Evolutionary conservation across 2,797 vertebrate species (phyloP), one percentile per base, ranked within the genome.

Genomic region (Anguilla marmorata): DNA sequence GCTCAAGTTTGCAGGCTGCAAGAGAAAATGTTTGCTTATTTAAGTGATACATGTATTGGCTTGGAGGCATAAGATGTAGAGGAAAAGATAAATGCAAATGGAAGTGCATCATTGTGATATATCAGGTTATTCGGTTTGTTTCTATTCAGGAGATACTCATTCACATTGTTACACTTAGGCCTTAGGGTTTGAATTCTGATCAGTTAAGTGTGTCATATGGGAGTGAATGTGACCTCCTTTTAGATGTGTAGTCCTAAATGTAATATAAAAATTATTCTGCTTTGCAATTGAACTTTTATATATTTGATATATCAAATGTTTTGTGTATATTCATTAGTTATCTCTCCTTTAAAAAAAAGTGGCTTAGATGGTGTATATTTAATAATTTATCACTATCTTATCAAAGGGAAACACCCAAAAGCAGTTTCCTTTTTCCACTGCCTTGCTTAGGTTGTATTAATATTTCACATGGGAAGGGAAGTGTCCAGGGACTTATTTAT

Each of bases 391-490:
- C 66, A 72, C 9, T 9, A 33, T 74, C 69, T 33, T 74, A 74
- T 74, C 37, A 19, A 79, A 19, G 45, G 74, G 74, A 79, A 79
- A 41, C 69, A 72, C 69, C 33, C 27, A 72, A 72, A 72, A 72
- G 69, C n/a, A 9, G 27, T 79, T 79, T 21, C 30, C 41, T 82
- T 82, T 45, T 45, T 21, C 74, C 37, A 74, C n/a, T 48, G 19
- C 19, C 41, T 48, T 82, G 19, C 45, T 41, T 76, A 3, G 14
- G 30, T 16, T 76, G 30, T 33, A 33, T 74, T 37, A 41, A 76
- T 76, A 3, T 76, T 41, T 76, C 74, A n/a, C 2, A 37, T 0
- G 16, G 74, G 33, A 76, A 41, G 30, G 30, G 21, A 33, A n/a
- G 19, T 82, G 4, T 24, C 37, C 41, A 45, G 76, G 76, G 3